Evolutionary conservation across 2,113 vertebrate species (phyloP).

Genomic region (Silurus meridionalis): DNA sequence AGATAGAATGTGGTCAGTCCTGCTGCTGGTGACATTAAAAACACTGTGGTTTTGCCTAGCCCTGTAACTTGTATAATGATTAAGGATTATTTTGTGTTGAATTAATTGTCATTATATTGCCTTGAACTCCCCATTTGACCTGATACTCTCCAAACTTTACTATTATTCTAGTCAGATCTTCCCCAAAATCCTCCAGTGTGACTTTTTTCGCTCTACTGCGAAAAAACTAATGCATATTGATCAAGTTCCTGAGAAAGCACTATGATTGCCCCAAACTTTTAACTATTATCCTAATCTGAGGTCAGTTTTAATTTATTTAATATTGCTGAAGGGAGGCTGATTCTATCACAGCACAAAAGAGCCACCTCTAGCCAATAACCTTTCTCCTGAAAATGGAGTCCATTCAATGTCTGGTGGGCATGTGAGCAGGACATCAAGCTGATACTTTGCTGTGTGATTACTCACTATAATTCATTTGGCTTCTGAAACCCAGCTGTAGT

Average conservation of each 20-base stretch:
- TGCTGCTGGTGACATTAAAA: constrained; percentile 51
- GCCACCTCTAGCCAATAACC: background rate
- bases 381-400: constrained; percentile 17
- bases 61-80: constrained; percentile 35
- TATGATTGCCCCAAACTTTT: background rate
- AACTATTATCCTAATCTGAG: background rate
- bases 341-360: constrained; percentile 8
- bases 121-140: background rate
- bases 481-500: constrained; percentile 52
- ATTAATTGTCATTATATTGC: constrained; percentile 10
- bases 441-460: constrained; percentile 39
- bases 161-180: background rate
- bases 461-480: constrained; percentile 43
- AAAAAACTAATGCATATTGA: background rate
- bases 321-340: background rate
- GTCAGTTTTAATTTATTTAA: constrained; percentile 2
- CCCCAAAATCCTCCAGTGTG: background rate
- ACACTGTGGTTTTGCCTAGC: constrained; percentile 50
- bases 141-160: background rate
- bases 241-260: background rate
- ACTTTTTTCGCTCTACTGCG: background rate
- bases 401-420: constrained; percentile 54
- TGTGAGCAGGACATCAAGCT: constrained; percentile 51
- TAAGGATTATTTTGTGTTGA: constrained; percentile 17
- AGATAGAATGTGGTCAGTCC: constrained; percentile 45